These are phyloP conservation scores for Drosophila miranda DNA, from an alignment of 1,140 invertebrate genomes.

Conservation along the genomic window DNA sequence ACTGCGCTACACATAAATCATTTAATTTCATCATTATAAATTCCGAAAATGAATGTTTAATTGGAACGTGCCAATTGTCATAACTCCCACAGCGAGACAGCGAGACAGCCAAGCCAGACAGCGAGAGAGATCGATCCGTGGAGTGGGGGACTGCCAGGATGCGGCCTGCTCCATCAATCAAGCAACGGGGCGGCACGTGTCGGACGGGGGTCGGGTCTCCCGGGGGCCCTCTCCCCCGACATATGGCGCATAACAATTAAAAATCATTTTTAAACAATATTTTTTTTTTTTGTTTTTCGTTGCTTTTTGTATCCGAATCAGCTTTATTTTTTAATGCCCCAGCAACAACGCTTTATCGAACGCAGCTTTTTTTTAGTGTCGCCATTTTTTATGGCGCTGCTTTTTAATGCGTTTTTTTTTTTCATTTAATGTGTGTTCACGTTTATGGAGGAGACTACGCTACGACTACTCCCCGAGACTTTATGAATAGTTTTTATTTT, in stretches of 20 bases:
- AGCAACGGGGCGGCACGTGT: conserved; percentile 49
- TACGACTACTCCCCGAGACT: conserved; percentile 10
- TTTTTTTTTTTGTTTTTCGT: conserved; percentile 15
- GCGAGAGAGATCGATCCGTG: conserved; percentile 7
- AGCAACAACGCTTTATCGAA: conserved; percentile 40
- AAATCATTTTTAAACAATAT: conserved; percentile 53
- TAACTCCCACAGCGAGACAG: neutral
- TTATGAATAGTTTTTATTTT: conserved; percentile 49
- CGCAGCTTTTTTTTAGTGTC: conserved; percentile 45
- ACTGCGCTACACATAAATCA: conserved; percentile 51
- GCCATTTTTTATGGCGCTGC: conserved; percentile 56
- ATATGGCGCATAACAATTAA: conserved; percentile 64
- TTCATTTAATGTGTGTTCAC: conserved; percentile 29
- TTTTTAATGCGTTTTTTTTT: conserved; percentile 57
- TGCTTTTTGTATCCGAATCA: conserved; percentile 29
- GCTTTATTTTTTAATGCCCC: conserved; percentile 25
- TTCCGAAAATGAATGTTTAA: conserved; percentile 44
- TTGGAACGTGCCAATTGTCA: conserved; percentile 65
- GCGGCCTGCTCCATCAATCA: conserved; percentile 51
- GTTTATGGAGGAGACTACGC: conserved; percentile 32
- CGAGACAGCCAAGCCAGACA: neutral
- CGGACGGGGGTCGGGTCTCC: neutral
- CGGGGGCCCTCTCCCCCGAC: conserved; percentile 1
- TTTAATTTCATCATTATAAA: conserved; percentile 45
- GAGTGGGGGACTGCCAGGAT: conserved; percentile 22